Conservation (phyloP, 2,113 vertebrate species). For the Prochilodus magdalenae region DNA sequence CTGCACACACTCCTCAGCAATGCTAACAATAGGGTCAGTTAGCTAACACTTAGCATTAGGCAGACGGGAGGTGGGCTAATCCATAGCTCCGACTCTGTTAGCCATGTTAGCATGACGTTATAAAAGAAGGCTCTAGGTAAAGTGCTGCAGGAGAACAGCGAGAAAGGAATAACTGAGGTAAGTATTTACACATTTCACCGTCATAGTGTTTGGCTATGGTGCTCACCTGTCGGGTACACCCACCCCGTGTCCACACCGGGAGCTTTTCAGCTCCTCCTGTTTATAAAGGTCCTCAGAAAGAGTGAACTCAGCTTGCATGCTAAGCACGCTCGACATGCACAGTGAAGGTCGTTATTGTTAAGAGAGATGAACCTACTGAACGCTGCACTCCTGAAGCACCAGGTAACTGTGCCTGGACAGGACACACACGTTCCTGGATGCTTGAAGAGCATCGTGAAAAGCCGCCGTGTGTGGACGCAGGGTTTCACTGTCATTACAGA, state of each 20-base stretch:
- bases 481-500: not conserved
- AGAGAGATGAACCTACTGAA: no score
- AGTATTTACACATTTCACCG: not conserved
- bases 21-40: no score
- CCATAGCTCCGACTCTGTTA: not conserved
- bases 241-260: not conserved
- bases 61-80: no score
- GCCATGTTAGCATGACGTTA: not conserved
- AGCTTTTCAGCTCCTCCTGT: no score
- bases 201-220: slow-evolving; percentile 8
- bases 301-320: no score
- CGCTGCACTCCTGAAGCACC: no score
- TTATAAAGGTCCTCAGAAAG: no score
- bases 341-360: not conserved
- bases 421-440: no score
- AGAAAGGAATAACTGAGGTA: not conserved
- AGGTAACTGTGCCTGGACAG: no score
- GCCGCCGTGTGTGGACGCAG: not conserved
- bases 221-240: not conserved
- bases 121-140: not conserved
- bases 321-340: not conserved
- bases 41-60: no score
- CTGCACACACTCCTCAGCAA: no score
- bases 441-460: not conserved
- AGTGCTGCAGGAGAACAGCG: not conserved